phyloP scores from a whole-genome alignment of 64 coral and sea anemone species.

The Platygyra sinensis region DNA sequence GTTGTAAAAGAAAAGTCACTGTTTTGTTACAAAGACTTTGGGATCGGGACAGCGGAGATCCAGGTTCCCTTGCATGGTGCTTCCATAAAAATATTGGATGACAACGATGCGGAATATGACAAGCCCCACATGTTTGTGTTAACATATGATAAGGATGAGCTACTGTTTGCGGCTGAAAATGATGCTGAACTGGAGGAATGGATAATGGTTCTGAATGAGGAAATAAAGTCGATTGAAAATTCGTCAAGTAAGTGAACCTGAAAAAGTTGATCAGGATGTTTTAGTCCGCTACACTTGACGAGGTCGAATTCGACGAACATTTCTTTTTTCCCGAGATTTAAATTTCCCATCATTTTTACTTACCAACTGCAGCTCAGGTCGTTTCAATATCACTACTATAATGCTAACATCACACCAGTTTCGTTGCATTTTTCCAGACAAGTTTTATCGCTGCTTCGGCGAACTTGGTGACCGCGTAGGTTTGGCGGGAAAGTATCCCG shows the following conservation, averaged over 20 bases:
- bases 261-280: too few relatives aligned
- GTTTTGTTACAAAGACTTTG: slow-evolving; percentile 87
- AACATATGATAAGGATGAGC: slow-evolving; percentile 53
- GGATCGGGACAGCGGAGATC: slow-evolving; percentile 58
- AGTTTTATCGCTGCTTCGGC: too few relatives aligned
- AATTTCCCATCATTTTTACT: too few relatives aligned
- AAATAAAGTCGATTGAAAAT: slow-evolving; percentile 32
- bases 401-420: too few relatives aligned
- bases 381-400: too few relatives aligned
- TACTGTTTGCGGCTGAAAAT: slow-evolving; percentile 81
- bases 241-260: background rate
- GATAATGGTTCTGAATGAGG: slow-evolving; percentile 75
- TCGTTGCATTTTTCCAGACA: too few relatives aligned
- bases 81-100: slow-evolving; percentile 38
- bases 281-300: too few relatives aligned
- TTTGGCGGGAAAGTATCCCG: background rate
- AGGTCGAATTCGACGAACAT: too few relatives aligned
- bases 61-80: slow-evolving; percentile 70
- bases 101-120: slow-evolving; percentile 16
- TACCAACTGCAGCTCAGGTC: too few relatives aligned
- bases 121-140: slow-evolving; percentile 75
- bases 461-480: background rate
- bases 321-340: too few relatives aligned
- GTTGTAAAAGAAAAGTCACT: slow-evolving; percentile 81
- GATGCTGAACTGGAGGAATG: slow-evolving; percentile 88